Conservation (phyloP, 2,888 invertebrate genomes). For the Yponomeuta malinellus region DNA sequence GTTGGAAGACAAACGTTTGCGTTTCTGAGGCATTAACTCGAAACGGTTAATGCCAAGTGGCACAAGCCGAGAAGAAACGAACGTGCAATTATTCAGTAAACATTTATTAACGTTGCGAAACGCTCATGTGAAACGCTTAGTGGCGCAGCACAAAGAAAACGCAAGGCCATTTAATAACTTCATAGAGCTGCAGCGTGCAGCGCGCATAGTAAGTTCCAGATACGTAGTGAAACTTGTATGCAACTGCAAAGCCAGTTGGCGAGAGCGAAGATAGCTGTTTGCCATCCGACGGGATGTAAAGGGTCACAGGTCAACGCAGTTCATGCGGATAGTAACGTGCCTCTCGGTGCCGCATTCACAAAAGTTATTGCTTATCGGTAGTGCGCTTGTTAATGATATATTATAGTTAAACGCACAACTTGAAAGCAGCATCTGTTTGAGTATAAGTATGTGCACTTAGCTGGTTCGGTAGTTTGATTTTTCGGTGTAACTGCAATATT, state of each 20-base stretch:
- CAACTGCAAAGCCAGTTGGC: not conserved
- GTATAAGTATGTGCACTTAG: too few relatives aligned
- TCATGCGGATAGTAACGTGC: constrained; percentile 26
- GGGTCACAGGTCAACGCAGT: constrained; percentile 46
- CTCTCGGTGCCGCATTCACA: not conserved
- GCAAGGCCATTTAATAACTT: not conserved
- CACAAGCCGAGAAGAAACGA: not conserved
- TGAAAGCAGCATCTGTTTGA: not conserved
- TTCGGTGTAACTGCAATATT: too few relatives aligned
- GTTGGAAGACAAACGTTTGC: constrained; percentile 19
- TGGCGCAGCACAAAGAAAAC: not conserved
- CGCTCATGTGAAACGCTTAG: constrained; percentile 1
- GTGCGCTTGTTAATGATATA: not conserved
- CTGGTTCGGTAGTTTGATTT: too few relatives aligned
- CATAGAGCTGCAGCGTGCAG: not conserved
- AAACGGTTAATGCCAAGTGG: not conserved
- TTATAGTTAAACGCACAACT: not conserved
- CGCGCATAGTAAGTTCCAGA: not conserved
- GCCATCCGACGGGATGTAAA: constrained; percentile 18
- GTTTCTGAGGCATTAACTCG: constrained; percentile 2
- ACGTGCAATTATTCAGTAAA: not conserved
- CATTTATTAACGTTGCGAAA: not conserved
- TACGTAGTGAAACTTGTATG: constrained; percentile 5
- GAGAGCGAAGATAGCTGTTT: constrained; percentile 43
- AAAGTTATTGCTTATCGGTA: not conserved